Evolutionary conservation across 2,888 invertebrate species (phyloP).

Genomic region (Tetragonisca angustula): DNA sequence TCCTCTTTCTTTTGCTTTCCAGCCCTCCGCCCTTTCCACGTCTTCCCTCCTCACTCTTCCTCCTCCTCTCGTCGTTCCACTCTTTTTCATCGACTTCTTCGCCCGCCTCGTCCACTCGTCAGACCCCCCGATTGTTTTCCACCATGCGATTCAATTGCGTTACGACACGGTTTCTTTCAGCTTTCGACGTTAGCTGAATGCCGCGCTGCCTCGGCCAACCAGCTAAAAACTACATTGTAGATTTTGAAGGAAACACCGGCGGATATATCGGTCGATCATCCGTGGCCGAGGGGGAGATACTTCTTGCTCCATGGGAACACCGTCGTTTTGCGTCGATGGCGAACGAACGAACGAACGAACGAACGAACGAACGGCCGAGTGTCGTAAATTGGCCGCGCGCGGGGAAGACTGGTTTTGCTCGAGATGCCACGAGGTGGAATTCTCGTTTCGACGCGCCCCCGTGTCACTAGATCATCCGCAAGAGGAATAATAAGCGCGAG

Average conservation of each 20-base stretch:
- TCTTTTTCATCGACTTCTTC: conserved; percentile 3
- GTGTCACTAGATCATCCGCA: no score
- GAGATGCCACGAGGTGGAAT: background rate
- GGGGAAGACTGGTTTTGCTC: background rate
- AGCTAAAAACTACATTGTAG: conserved; percentile 7
- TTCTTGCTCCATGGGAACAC: background rate
- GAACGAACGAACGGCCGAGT: background rate
- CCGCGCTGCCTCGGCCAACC: background rate
- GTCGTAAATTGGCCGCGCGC: conserved; percentile 1
- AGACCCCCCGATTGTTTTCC: conserved; percentile 62
- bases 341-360: background rate
- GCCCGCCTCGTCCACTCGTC: conserved; percentile 11
- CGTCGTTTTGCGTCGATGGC: background rate
- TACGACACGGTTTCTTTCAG: conserved; percentile 40
- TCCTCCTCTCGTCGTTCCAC: background rate
- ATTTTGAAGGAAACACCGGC: background rate
- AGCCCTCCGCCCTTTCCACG: background rate
- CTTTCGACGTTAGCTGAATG: conserved; percentile 36
- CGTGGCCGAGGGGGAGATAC: background rate
- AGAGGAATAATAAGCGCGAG: background rate
- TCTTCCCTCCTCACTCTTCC: background rate
- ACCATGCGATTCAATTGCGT: conserved; percentile 63
- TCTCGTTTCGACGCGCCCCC: background rate
- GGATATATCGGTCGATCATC: conserved; percentile 5
- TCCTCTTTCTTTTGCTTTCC: conserved; percentile 10